Conservation (phyloP, 2,113 vertebrate species). For the Peromyscus leucopus region DNA sequence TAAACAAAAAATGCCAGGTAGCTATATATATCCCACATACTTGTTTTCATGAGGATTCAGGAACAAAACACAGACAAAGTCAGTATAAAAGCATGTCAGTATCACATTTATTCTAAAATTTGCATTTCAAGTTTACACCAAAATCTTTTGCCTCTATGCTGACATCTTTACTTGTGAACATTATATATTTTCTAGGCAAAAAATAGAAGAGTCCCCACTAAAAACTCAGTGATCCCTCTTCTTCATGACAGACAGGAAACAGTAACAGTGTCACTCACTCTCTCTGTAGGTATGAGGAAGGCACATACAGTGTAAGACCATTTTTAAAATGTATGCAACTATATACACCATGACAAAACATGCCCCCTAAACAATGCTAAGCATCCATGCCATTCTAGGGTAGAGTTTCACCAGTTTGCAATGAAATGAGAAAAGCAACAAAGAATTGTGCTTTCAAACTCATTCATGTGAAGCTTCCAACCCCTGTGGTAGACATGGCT, state of each 20-base stretch:
- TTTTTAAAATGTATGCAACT: neutral
- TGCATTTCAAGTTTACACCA: neutral
- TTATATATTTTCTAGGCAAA: neutral
- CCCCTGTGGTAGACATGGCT: neutral
- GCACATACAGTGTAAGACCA: neutral
- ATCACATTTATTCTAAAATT: slow-evolving; percentile 11
- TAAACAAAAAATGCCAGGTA: neutral
- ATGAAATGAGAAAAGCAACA: neutral
- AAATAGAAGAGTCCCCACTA: neutral
- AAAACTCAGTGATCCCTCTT: neutral
- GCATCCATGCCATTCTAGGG: neutral
- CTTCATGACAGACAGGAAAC: neutral
- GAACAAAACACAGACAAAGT: neutral
- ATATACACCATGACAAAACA: neutral
- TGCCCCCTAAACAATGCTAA: neutral
- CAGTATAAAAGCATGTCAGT: neutral
- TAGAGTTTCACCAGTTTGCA: neutral
- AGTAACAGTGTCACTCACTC: neutral
- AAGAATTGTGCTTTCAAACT: neutral
- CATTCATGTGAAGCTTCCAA: neutral
- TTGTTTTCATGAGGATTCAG: neutral
- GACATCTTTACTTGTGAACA: neutral
- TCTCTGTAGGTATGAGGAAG: neutral
- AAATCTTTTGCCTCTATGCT: neutral
- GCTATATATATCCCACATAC: neutral